These are phyloP conservation scores for Brachionus manjavacas DNA, from an alignment of 1,140 invertebrate species.

Conservation along the genomic window DNA sequence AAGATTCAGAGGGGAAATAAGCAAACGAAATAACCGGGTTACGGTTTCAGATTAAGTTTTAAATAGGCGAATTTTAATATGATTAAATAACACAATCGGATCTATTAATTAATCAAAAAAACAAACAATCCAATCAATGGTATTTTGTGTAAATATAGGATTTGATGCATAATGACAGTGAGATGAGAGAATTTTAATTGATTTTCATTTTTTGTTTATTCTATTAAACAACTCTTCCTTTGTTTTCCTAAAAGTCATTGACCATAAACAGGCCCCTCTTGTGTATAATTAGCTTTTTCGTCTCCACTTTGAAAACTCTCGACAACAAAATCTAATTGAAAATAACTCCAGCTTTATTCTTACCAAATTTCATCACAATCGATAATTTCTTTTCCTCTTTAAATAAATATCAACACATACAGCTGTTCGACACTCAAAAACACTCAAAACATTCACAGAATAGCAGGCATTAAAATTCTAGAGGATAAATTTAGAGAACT, in stretches of 20 bases:
- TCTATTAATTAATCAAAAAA: constrained; percentile 12
- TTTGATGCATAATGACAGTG: background rate
- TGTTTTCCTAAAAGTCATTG: background rate
- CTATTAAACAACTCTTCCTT: background rate
- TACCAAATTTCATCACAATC: background rate
- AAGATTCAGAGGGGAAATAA: background rate
- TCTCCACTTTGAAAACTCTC: background rate
- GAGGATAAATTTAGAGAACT: no score
- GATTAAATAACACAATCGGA: constrained; percentile 20
- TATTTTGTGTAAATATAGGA: background rate
- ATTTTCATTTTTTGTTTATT: background rate
- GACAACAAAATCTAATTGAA: background rate
- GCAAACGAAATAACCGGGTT: background rate
- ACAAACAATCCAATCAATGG: background rate
- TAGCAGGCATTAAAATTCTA: no score
- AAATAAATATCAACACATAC: no score
- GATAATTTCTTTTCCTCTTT: background rate
- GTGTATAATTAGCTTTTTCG: background rate
- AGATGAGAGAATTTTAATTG: constrained; percentile 17
- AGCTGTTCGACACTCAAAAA: no score
- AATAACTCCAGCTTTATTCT: no score
- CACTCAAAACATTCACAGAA: no score
- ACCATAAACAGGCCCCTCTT: background rate
- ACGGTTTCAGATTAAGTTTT: background rate
- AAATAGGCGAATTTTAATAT: background rate